Conservation (phyloP, 2,113 vertebrate species). For the Aphelocoma coerulescens region DNA sequence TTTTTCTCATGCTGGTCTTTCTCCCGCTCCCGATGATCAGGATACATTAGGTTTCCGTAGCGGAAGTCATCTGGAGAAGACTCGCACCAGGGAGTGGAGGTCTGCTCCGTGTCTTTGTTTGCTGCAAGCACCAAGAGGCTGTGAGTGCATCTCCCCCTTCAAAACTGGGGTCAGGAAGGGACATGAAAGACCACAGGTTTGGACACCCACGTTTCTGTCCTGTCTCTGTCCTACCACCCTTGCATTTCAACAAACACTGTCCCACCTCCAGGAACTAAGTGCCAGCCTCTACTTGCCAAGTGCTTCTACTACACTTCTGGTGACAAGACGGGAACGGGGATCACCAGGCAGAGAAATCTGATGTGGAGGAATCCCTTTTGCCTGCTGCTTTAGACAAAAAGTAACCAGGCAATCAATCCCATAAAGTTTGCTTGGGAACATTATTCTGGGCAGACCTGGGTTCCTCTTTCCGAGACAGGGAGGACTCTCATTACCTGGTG, state of each 20-base stretch:
- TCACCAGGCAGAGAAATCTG: background rate
- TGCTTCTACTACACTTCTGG: background rate
- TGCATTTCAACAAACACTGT: background rate
- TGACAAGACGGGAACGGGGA: background rate
- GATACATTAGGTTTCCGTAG: slow-evolving; percentile 78
- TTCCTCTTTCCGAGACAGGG: background rate
- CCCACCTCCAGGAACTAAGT: background rate
- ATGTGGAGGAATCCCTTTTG: background rate
- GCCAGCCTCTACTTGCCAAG: background rate
- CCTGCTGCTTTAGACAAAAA: background rate
- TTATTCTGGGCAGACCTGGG: fast-evolving
- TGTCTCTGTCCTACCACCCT: background rate
- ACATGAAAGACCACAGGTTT: background rate
- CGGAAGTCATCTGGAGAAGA: slow-evolving; percentile 91
- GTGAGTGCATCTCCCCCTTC: background rate
- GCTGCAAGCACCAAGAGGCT: slow-evolving; percentile 47
- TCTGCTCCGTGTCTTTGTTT: slow-evolving; percentile 82
- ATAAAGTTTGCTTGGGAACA: background rate
- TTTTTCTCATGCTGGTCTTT: slow-evolving; percentile 96
- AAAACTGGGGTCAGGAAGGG: background rate
- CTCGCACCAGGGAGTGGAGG: slow-evolving; percentile 83
- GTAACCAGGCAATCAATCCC: background rate
- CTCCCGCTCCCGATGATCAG: slow-evolving; percentile 88
- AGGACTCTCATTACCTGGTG: background rate
- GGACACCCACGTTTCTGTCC: fast-evolving